These are phyloP conservation scores for Acanthosoma haemorrhoidale DNA, from an alignment of 2,888 invertebrate genomes.

Conservation along the genomic window DNA sequence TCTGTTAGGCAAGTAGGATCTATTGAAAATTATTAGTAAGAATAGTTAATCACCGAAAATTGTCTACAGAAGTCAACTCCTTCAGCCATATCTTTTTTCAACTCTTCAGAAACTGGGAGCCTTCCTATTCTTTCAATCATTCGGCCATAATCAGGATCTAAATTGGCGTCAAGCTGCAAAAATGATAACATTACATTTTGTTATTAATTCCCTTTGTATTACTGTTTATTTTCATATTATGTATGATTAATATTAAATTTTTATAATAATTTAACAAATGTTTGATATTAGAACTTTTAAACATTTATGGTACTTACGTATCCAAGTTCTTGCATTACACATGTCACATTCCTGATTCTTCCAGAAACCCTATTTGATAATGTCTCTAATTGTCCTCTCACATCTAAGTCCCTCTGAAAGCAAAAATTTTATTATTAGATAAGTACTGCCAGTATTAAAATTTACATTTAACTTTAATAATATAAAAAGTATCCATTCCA, in stretches of 20 bases:
- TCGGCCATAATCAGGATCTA: constrained; percentile 61
- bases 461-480: neutral
- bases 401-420: constrained; percentile 56
- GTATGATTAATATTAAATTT: too few relatives aligned
- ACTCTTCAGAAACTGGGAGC: constrained; percentile 57
- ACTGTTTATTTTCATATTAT: too few relatives aligned
- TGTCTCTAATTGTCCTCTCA: constrained; percentile 57
- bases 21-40: neutral
- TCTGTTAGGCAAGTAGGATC: too few relatives aligned
- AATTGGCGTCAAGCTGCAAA: constrained; percentile 53
- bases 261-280: too few relatives aligned
- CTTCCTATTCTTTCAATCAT: constrained; percentile 58
- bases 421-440: neutral
- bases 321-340: constrained; percentile 66
- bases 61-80: constrained; percentile 63
- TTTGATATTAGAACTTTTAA: neutral
- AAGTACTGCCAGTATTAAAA: neutral
- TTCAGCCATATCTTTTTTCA: constrained; percentile 61
- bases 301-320: constrained; percentile 53
- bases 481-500: neutral
- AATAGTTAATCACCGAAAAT: constrained; percentile 54
- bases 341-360: constrained; percentile 59
- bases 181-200: too few relatives aligned
- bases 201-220: too few relatives aligned
- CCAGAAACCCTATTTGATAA: constrained; percentile 50